Evolutionary conservation across 1,140 invertebrate genomes (phyloP), one percentile per base, ranked within the genome.

Genomic region (Lethocerus indicus): DNA sequence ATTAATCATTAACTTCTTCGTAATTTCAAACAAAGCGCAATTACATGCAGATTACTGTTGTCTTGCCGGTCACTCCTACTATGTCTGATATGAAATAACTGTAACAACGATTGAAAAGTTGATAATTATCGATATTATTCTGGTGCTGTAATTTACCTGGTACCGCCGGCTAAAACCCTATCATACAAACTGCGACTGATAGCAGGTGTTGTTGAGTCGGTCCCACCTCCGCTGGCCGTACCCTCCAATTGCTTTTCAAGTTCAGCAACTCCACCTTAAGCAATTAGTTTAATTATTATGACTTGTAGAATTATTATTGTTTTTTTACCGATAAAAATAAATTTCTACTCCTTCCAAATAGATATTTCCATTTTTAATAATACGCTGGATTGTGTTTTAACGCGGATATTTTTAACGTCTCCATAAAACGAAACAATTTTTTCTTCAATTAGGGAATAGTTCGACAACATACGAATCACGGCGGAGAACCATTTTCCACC

Each of bases 151-250:
- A 12, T 14, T 25, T 26, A 54, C 48, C 43, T 52, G 41, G 16
- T 26, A 24, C 45, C 50, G 49, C 39, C 50, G 20, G 48, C 51
- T 14, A 60, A 39, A 25, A 59, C 59, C 54, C 54, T 57, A 71
- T 61, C 83, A 56, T 83, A 84, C 1, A 86, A 66, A 44, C 71
- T 78, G 59, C 79, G 78, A 60, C 78, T 84, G 53, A 81, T 78
- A 1, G 74, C 50, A 2, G 59, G 52, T 13, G 57, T 56, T 74
- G 68, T 2, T 74, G 75, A 1, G 72, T 69, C 32, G 67, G 71
- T 7, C 71, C 70, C 26, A n/a, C n/a, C n/a, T n/a, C n/a, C n/a
- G n/a, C n/a, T n/a, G 36, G 50, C 59, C 23, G 54, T 58, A 25
- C 60, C 61, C 3, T 72, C 65, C 24, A 87, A 61, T 49, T 86